A percentile compares a stretch with the other conserved stretches of the same genome.
Evolutionary conservation across 2,888 invertebrate genomes (phyloP).

Genomic region (Drosophila basisetae): DNA sequence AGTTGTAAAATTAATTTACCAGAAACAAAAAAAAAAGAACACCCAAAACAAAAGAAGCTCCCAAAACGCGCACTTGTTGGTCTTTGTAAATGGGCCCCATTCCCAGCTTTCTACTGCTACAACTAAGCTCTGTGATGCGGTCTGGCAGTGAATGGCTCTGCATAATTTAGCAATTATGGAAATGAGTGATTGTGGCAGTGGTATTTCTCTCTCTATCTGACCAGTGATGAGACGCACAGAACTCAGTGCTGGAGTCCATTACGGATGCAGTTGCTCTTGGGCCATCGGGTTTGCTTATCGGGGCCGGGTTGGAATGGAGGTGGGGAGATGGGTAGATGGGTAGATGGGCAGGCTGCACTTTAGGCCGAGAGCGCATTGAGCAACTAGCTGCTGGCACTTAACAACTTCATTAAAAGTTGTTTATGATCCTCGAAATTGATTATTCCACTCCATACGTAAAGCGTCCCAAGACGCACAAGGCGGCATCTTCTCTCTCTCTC

Average conservation of each 20-base stretch:
- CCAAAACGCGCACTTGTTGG: constrained; percentile 70
- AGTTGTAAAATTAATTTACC: constrained; percentile 76
- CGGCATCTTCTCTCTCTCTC: constrained; percentile 4
- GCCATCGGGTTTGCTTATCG: constrained; percentile 50
- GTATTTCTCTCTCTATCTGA: constrained; percentile 26
- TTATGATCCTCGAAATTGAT: constrained; percentile 85
- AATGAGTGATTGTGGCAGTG: constrained; percentile 59
- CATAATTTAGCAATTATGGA: constrained; percentile 81
- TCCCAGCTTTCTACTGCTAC: constrained; percentile 28
- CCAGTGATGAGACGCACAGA: constrained; percentile 31
- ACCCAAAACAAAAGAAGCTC: constrained; percentile 59
- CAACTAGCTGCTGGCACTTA: constrained; percentile 81
- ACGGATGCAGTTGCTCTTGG: constrained; percentile 60
- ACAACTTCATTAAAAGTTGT: constrained; percentile 85
- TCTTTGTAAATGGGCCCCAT: constrained; percentile 18
- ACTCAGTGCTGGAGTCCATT: constrained; percentile 54
- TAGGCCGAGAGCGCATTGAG: constrained; percentile 57
- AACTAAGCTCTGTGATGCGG: constrained; percentile 30
- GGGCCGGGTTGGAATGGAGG: constrained; percentile 6
- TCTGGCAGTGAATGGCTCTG: constrained; percentile 49
- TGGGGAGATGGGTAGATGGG: neutral
- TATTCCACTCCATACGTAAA: constrained; percentile 80
- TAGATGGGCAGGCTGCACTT: constrained; percentile 55
- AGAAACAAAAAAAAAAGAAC: constrained; percentile 54
- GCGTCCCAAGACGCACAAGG: constrained; percentile 56